Evolutionary conservation across 2,888 invertebrate genomes (phyloP).

Genomic region (Macropis europaea): DNA sequence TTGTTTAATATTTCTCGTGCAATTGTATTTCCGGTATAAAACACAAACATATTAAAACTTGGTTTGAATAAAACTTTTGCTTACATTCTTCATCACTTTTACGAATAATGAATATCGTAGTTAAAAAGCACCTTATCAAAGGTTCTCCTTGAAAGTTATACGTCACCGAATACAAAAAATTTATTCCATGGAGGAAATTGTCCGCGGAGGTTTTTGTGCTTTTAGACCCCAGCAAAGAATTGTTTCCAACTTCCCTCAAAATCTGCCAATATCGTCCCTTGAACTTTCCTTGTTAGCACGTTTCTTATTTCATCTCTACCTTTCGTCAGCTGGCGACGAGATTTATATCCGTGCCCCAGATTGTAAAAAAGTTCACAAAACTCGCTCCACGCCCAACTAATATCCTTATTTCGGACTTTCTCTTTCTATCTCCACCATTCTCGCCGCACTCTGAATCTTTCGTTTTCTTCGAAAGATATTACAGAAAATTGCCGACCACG

Average conservation of each 20-base stretch:
- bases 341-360: constrained; percentile 38
- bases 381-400: constrained; percentile 27
- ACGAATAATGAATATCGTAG: too few species aligned
- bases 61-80: too few species aligned
- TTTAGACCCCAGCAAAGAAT: constrained; percentile 7
- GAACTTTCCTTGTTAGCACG: constrained; percentile 51
- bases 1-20: too few species aligned
- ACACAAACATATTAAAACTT: too few species aligned
- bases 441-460: not conserved
- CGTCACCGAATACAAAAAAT: not conserved
- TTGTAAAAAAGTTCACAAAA: constrained; percentile 31
- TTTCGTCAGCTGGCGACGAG: constrained; percentile 41
- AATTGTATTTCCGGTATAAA: too few species aligned
- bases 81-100: too few species aligned
- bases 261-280: constrained; percentile 37
- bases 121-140: too few species aligned
- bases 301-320: constrained; percentile 43
- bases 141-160: too few species aligned
- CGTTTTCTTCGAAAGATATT: constrained; percentile 27
- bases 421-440: too few species aligned
- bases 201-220: not conserved
- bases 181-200: constrained; percentile 1
- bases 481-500: constrained; percentile 29
- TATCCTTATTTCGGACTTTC: constrained; percentile 21
- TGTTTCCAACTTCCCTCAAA: constrained; percentile 35